Base-by-base conservation (phyloP, 2,113 vertebrate species). In the Dicerorhinus sumatrensis region DNA sequence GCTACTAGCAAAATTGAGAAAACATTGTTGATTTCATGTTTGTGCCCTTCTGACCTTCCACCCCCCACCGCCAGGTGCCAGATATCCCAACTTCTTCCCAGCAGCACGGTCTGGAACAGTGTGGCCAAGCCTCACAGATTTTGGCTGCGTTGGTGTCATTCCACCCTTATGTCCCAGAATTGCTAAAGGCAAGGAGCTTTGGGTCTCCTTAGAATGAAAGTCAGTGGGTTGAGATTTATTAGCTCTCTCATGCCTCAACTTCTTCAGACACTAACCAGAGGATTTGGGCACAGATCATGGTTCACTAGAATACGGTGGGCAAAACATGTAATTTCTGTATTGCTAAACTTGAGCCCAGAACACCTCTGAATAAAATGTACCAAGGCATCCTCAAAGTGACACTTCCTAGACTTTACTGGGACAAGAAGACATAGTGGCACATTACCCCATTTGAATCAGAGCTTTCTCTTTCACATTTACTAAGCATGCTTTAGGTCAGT, bases 101-200 rank as follows among this genome's bases (percentile, higher is more conserved):
- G 8, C 16, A 72, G 16, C 9, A 4, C 8, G 11, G 8, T 36
- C 6, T 31, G 29, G 39, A 63, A 29, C 6, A 14, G 4, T 20
- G 33, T 82, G 51, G 27, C 14, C 29, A 39, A 13, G 29, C 75
- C 42, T 42, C 1, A 1, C 5, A n/a, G 39, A 14, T 54, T 58
- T 17, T 0, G 51, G 16, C 5, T 27, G 39, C 12, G 21, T 51
- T 48, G 8, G 1, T 13, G 0, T 60, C 13, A 23, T 21, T 31
- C 36, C 5, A 39, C 9, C 17, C 14, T 31, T 6, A 2, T 31
- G 21, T 85, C 10, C n/a, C 12, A 1, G n/a, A 91, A 18, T 7
- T 8, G 3, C n/a, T 9, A 48, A 58, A 12, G 11, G 3, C 20
- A 31, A 79, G 62, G 18, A 58, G 1, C 0, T 60, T 77, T 62